Evolutionary conservation across 2,888 invertebrate species (phyloP), one percentile per base, ranked within the genome.

Genomic region (Coleophora deauratella): DNA sequence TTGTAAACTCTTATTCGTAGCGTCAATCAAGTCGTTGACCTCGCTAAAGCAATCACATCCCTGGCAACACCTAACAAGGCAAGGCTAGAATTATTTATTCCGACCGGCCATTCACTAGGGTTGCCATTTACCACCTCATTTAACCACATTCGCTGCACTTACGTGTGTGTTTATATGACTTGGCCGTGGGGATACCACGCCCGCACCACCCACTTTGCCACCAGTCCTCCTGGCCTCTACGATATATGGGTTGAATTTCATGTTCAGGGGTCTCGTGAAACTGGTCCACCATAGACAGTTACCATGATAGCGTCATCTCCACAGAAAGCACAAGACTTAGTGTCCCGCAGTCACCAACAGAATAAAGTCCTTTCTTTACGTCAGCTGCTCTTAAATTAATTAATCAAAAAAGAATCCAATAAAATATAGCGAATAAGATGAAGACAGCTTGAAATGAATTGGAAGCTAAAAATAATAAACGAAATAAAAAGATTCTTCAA

Each of bases 81-180:
- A 21, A 21, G 3, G 21, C 21, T 4, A 21, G 3, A 6, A 65
- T 60, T 57, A 55, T n/a, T 31, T 27, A 61, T 59, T 65, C 66
- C 72, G 70, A 73, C 69, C 66, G 59, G 63, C 69, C 64, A 70
- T 74, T 66, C 54, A 47, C 50, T 56, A 68, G 68, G 73, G 70
- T 69, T 65, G 68, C 76, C 74, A 80, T 81, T 81, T 79, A 71
- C 64, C 62, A 70, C 62, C 60, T 65, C 77, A 76, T 77, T 82
- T 74, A 67, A 70, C 62, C 60, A 65, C 77, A 76, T 77, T 82
- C 73, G 67, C 62, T 55, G 60, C 35, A 13, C 40, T 30, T 59
- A 67, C 69, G 70, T 67, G 58, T 62, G 65, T 75, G 82, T 82
- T 82, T 79, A 78, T 76, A 72, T 73, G 21, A 4, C 6, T 21